phyloP scores from a whole-genome alignment of 2,888 invertebrate species.

The Lutraria lutraria region DNA sequence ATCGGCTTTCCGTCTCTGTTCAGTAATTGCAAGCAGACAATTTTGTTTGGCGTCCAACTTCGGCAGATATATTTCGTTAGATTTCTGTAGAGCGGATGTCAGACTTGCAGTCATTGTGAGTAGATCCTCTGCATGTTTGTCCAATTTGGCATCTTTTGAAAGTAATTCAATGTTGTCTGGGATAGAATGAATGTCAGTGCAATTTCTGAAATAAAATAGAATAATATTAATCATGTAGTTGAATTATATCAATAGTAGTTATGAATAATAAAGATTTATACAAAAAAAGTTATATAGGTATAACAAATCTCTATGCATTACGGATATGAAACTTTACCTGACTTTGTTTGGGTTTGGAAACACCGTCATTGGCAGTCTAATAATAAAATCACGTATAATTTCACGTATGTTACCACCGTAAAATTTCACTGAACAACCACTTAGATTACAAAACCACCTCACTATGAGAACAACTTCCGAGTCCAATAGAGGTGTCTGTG shows the following conservation, averaged over 20 bases:
- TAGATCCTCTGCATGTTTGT: background rate
- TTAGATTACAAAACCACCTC: no score
- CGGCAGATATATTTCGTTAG: background rate
- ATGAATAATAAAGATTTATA: no score
- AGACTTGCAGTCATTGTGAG: background rate
- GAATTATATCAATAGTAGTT: no score
- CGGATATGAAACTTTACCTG: background rate
- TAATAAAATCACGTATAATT: no score
- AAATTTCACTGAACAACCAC: no score
- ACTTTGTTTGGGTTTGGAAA: background rate
- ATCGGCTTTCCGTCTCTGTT: background rate
- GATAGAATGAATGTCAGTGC: background rate
- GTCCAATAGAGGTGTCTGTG: no score
- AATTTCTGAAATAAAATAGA: background rate
- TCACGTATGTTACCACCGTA: no score
- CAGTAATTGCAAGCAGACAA: background rate
- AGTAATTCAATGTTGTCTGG: background rate
- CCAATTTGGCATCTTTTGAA: background rate
- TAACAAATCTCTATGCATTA: background rate
- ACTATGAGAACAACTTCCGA: no score
- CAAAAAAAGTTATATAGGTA: background rate
- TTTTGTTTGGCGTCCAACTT: background rate
- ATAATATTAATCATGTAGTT: no score
- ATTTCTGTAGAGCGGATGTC: background rate
- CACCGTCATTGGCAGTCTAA: background rate